Conservation (phyloP, 2,113 vertebrate genomes). For the Cyanoderma ruficeps region DNA sequence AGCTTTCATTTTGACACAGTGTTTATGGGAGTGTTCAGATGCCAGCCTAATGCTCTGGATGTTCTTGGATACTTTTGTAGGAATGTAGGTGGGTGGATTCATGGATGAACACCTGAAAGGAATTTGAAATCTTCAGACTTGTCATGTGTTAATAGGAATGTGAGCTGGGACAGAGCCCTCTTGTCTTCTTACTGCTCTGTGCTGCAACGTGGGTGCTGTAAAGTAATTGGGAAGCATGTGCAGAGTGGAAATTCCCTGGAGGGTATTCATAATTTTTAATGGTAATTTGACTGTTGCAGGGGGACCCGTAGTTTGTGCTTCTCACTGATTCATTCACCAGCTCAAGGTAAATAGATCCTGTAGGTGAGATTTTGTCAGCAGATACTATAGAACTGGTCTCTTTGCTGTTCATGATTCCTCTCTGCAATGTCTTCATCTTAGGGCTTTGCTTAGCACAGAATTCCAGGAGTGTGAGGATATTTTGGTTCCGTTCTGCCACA, state of each 20-base stretch:
- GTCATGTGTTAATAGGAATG: neutral
- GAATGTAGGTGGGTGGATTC: neutral
- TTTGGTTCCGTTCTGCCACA: neutral
- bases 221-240: neutral
- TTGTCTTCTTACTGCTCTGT: neutral
- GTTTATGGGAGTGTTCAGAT: neutral
- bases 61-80: neutral
- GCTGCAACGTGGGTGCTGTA: neutral
- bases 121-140: neutral
- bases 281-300: neutral
- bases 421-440: neutral
- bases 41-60: neutral
- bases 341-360: neutral
- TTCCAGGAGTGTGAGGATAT: fast-evolving
- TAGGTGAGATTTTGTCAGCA: neutral
- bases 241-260: neutral
- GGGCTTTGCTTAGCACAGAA: neutral
- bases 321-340: neutral
- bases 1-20: neutral
- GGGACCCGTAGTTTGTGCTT: fast-evolving
- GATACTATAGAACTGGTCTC: neutral
- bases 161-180: neutral
- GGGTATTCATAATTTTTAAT: neutral
- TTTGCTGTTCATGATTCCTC: neutral
- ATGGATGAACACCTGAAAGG: neutral